Evolutionary conservation across 1,140 invertebrate genomes (phyloP), one percentile per base, ranked within the genome.

Genomic region (Drosophila watanabei): DNA sequence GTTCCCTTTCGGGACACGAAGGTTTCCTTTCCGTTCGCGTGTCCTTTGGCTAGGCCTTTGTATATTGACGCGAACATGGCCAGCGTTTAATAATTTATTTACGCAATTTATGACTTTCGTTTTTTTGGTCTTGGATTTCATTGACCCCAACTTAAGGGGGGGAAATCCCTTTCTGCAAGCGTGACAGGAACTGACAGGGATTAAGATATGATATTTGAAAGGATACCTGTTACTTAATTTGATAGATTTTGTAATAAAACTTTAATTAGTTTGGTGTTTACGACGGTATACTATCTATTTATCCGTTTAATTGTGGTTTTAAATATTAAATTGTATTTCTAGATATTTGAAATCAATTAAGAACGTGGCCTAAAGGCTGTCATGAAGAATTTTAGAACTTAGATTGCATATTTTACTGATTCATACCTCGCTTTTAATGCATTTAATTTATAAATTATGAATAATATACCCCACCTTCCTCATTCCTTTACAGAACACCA

Each of bases 81-180:
- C 32, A 52, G 39, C 18, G 62, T 56, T 90, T 77, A 90, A 90
- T 89, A 90, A 90, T 86, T 90, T 51, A 90, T 90, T 90, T 90
- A 82, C 86, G 86, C 86, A 91, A 86, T 82, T 88, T 89, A 81
- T 88, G 80, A 83, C 71, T 80, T 75, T 58, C 68, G 63, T 61
- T 66, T 57, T n/a, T n/a, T 58, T 66, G 33, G 61, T 43, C 52
- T 51, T n/a, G 48, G 61, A 57, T 65, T 89, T 61, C 86, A 86
- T 90, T 89, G 86, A 89, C 85, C 85, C 39, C 70, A 51, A 33
- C 33, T 6, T 2, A 16, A 16, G 33, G 35, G 41, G n/a, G 54
- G 20, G n/a, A n/a, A 39, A 63, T 32, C 45, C 54, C 48, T 28
- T 28, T n/a, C 43, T 41, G 24, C 16, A 46, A 35, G 41, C 18